Evolutionary conservation across 2,888 invertebrate genomes (phyloP), one percentile per base, ranked within the genome.

Genomic region (Sarcophaga carnaria): DNA sequence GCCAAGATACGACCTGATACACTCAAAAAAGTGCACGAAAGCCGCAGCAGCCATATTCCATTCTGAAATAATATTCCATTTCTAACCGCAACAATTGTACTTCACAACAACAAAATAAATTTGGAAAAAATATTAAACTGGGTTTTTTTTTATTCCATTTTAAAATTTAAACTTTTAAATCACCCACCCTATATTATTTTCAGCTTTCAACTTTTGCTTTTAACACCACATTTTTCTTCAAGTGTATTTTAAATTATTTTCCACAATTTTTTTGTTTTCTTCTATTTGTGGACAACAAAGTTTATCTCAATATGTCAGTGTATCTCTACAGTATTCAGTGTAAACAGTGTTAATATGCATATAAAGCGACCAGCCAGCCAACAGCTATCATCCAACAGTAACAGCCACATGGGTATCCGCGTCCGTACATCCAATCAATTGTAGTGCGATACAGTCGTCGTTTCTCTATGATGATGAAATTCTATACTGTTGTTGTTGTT

Each of bases 281-380:
- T 10, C 54, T 4, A 4, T 54, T 17, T 54, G 4, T 54, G 12
- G 12, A 17, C 8, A 54, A 54, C 17, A 54, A 54, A 54, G 54
- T 54, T 54, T 54, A 54, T 54, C 54, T 54, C 17, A 54, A 54
- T 54, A 54, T 54, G 54, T 54, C 54, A 54, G 54, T 14, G 54
- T 54, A 54, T 54, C 54, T 17, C 54, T 17, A 54, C 17, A 54
- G 12, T 54, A 2, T 54, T 54, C 14, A 17, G 54, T 12, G 14
- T 54, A 14, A 54, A 54, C 54, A 37, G 83, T 83, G 83, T 72
- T 83, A 80, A 84, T 84, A 80, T 80, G 75, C 75, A 84, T 71
- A 79, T 64, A 17, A 67, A 75, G 62, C 79, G 70, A 60, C 49
- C 25, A 80, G 67, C 72, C 54, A 63, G 64, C 77, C 60, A 77